Percentiles rank a stretch among this genome's conserved stretches.
phyloP scores from a whole-genome alignment of 2,888 invertebrate genomes.

The Metacarcinus magister region DNA sequence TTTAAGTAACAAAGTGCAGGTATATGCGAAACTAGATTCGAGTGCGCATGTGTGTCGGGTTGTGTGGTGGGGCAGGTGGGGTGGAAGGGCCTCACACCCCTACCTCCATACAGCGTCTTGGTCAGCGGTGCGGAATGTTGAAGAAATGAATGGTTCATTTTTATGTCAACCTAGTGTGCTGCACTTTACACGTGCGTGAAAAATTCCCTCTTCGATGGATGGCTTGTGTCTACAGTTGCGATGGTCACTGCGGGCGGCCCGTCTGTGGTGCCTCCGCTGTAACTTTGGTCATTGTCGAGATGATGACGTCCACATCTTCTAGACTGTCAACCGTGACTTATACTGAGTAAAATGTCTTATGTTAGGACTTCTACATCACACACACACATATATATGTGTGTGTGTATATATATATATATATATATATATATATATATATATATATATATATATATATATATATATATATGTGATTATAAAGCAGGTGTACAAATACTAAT shows the following conservation, averaged over 20 bases:
- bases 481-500: background rate
- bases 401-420: no score
- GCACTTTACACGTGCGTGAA: background rate
- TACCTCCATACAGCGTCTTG: background rate
- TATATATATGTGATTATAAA: background rate
- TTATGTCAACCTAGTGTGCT: background rate
- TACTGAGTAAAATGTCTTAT: background rate
- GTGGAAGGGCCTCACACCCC: background rate
- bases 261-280: background rate
- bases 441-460: background rate
- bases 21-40: background rate
- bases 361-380: background rate
- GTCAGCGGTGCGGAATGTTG: conserved; percentile 36
- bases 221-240: background rate
- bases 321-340: background rate
- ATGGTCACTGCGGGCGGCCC: background rate
- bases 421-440: no score
- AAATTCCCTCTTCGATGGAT: background rate
- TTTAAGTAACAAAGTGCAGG: background rate
- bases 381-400: no score
- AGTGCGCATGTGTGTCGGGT: background rate
- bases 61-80: background rate
- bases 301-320: background rate
- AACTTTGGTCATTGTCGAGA: background rate
- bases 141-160: background rate